Evolutionary conservation across 2,888 invertebrate genomes (phyloP).

Genomic region (Julus scanicus): DNA sequence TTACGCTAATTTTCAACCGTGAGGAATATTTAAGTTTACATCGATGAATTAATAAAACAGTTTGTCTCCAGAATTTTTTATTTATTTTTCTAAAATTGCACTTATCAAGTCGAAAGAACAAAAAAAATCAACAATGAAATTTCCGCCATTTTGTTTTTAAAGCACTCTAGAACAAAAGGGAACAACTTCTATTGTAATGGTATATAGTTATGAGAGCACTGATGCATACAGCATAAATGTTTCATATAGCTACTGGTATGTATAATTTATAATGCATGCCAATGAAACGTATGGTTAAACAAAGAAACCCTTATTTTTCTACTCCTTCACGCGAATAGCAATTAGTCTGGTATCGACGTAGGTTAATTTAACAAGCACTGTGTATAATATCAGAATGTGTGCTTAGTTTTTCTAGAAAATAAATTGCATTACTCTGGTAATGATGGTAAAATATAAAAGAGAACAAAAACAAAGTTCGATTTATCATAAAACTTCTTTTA

Average conservation of each 20-base stretch:
- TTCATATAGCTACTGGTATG: slow-evolving; percentile 34
- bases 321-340: neutral
- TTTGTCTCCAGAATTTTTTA: neutral
- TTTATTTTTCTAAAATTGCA: neutral
- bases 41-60: neutral
- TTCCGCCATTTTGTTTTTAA: slow-evolving; percentile 26
- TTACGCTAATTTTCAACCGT: slow-evolving; percentile 6
- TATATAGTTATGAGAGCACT: neutral
- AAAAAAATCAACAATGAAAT: neutral
- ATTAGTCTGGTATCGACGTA: neutral
- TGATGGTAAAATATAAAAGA: too few species aligned
- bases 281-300: neutral
- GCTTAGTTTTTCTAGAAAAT: too few species aligned
- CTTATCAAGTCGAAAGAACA: neutral
- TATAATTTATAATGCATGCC: slow-evolving; percentile 1
- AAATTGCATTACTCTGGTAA: too few species aligned
- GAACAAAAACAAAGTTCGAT: too few species aligned
- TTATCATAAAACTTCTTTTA: too few species aligned
- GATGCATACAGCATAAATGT: slow-evolving; percentile 38
- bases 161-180: slow-evolving; percentile 32
- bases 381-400: too few species aligned
- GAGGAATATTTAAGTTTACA: neutral
- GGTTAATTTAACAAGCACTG: neutral
- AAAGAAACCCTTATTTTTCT: neutral
- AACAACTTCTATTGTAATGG: slow-evolving; percentile 31